Evolutionary conservation across 2,888 invertebrate species (phyloP), one percentile per base, ranked within the genome.

Genomic region (Eumerus sabulonum): DNA sequence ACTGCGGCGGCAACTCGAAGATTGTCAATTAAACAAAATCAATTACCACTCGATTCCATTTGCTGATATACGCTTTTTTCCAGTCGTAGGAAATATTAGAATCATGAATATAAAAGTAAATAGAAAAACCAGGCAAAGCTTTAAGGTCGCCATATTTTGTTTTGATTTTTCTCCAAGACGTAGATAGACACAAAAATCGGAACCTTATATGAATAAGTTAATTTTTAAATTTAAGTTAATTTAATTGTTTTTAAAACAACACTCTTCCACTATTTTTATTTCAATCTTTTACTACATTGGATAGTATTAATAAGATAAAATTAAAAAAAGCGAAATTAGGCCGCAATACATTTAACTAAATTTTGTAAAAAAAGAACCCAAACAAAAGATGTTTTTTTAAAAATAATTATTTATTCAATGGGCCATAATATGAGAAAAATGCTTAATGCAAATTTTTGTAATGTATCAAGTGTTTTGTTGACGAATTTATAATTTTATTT

Each of bases 21-120:
- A 73, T 84, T 89, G 82, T 89, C 89, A 83, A 87, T 89, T 81
- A 89, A 89, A 83, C 87, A 88, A 82, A 88, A 88, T 83, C 86
- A 86, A 84, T 84, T 88, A 83, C 87, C 89, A 72, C 85, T 87
- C 62, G 89, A 89, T 85, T 89, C 89, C 83, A 86, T 89, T 83
- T 89, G 89, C 86, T 89, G 87, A 89, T 87, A 87, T 85, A 85
- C 85, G 79, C 64, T 73, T 27, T 27, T 27, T 68, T 51, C 64
- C 59, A 74, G 42, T 51, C 38, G n/a, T 64, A 77, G 67, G 67
- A 53, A 27, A 27, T 4, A 27, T 27, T 2, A 38, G 51, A 77
- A 47, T 53, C 42, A n/a, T 42, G 44, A 38, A 13, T 19, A 16
- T 7, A 54, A 45, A 64, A 51, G 44, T 42, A 50, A 38, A 13